Percentiles rank a stretch among this genome's conserved stretches.
These are phyloP conservation scores for Selene dorsalis DNA, from an alignment of 2,797 vertebrate species.

Conservation along the genomic window DNA sequence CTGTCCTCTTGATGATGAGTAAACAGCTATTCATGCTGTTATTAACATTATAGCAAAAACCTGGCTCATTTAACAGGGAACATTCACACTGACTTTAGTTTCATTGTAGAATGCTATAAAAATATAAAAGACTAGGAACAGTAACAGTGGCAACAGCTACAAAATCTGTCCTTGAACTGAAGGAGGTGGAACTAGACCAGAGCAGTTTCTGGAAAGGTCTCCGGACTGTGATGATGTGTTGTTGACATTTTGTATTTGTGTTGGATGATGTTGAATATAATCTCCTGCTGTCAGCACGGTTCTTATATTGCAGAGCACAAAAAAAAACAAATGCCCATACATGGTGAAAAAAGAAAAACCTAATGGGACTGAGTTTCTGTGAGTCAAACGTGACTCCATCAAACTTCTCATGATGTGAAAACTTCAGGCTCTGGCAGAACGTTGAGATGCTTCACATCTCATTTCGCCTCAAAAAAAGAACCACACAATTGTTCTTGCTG, in stretches of 20 bases:
- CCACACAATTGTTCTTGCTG: not conserved
- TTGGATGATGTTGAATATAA: too few species aligned
- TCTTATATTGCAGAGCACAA: slow-evolving; percentile 1
- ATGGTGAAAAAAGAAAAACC: not conserved
- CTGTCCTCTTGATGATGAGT: too few species aligned
- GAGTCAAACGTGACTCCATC: slow-evolving; percentile 1
- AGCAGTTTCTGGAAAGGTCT: not conserved
- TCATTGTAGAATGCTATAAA: too few species aligned
- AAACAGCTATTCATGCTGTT: too few species aligned
- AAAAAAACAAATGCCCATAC: not conserved
- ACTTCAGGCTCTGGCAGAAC: slow-evolving; percentile 3
- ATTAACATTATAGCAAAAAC: too few species aligned
- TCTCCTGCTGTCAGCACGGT: not conserved
- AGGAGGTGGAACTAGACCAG: too few species aligned
- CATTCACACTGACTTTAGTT: too few species aligned
- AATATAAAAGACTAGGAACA: too few species aligned
- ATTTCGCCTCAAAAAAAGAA: slow-evolving; percentile 8
- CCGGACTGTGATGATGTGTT: too few species aligned
- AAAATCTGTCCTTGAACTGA: not conserved
- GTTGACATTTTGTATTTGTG: too few species aligned
- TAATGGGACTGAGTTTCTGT: slow-evolving; percentile 6
- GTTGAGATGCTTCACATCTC: slow-evolving; percentile 11
- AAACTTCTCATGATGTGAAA: slow-evolving; percentile 24
- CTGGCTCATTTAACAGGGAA: too few species aligned
- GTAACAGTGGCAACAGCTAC: too few species aligned